phyloP scores from a whole-genome alignment of 2,797 vertebrate species.

The Vespertilio murinus region DNA sequence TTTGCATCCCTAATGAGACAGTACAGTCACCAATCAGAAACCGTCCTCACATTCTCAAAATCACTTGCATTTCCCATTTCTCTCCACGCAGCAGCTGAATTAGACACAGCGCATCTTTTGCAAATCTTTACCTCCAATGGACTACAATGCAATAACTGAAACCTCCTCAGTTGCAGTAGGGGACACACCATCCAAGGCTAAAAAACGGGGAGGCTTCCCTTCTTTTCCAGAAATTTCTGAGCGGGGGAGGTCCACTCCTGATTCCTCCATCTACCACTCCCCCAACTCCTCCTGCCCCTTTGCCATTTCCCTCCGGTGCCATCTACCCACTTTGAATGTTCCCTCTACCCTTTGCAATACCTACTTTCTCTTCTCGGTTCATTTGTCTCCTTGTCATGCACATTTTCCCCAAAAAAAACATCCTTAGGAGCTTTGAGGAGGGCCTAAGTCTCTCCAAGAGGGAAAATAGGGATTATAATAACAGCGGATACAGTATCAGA shows the following conservation, averaged over 20 bases:
- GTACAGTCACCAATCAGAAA: conserved; percentile 54
- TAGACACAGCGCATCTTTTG: not conserved
- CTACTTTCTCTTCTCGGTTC: not conserved
- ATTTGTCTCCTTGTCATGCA: not conserved
- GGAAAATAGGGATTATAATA: not conserved
- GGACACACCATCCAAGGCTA: not conserved
- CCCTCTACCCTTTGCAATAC: not conserved
- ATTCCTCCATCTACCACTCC: not conserved
- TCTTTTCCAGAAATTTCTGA: not conserved
- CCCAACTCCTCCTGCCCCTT: not conserved
- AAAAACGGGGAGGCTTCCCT: not conserved
- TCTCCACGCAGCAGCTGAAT: not conserved
- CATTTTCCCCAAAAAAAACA: not conserved
- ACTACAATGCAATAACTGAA: not conserved
- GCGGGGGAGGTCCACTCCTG: not conserved
- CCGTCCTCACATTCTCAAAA: not conserved
- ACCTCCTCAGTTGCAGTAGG: not conserved
- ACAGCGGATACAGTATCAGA: not conserved
- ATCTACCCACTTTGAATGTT: not conserved
- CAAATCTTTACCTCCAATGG: not conserved
- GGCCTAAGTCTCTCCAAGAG: not conserved
- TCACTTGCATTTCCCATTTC: not conserved
- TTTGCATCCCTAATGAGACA: not conserved
- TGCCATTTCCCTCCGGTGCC: not conserved
- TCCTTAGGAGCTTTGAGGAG: not conserved